phyloP scores from a whole-genome alignment of 2,797 vertebrate species.

The Microctenopoma stevenorrisi region DNA sequence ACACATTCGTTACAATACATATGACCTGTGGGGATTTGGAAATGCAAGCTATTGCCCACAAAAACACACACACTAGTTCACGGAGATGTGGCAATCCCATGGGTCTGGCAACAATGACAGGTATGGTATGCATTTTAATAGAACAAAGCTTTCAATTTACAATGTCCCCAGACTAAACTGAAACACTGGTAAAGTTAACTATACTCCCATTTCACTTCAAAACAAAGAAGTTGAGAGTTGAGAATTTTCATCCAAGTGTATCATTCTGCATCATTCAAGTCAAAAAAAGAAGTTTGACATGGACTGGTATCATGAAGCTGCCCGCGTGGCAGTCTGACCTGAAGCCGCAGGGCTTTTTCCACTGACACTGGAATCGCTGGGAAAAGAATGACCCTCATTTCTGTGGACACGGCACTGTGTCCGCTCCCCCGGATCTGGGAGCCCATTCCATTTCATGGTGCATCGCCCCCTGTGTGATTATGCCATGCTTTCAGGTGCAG shows the following conservation, averaged over 20 bases:
- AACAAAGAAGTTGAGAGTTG: neutral
- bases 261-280: conserved; percentile 12
- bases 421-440: conserved; percentile 86
- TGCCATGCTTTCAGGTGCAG: conserved; percentile 90
- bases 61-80: conserved; percentile 31
- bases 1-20: conserved; percentile 70
- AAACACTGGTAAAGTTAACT: neutral
- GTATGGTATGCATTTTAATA: conserved; percentile 20
- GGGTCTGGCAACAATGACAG: conserved; percentile 1
- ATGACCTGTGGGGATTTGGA: conserved; percentile 45
- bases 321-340: conserved; percentile 47
- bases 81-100: conserved; percentile 13
- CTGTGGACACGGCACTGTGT: conserved; percentile 85
- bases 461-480: conserved; percentile 89
- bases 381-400: conserved; percentile 90
- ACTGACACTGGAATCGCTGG: conserved; percentile 70
- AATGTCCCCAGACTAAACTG: conserved; percentile 9
- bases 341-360: conserved; percentile 60
- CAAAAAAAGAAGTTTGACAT: conserved; percentile 34
- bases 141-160: conserved; percentile 14
- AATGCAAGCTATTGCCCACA: conserved; percentile 41
- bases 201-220: neutral
- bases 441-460: conserved; percentile 91
- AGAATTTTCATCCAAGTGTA: neutral
- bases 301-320: conserved; percentile 28